phyloP scores from a whole-genome alignment of 1,140 invertebrate genomes.

The Limonius californicus region DNA sequence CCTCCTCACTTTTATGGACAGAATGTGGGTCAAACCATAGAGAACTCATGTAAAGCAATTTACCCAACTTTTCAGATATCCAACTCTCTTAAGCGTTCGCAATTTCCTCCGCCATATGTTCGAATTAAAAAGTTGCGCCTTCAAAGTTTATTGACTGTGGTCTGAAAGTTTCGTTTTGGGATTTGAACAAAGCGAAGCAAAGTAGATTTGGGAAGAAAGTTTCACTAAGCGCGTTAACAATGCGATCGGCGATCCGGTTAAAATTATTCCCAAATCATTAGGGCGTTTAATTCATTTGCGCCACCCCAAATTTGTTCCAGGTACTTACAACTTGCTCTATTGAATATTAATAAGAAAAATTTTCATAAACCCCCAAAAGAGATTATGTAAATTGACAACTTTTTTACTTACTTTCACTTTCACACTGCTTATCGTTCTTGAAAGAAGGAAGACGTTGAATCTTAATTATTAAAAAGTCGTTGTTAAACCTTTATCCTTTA shows the following conservation, averaged over 20 bases:
- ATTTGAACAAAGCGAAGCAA: slow-evolving; percentile 10
- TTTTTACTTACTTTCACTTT: too few species aligned
- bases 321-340: too few species aligned
- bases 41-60: slow-evolving; percentile 9
- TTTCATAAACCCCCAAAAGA: too few species aligned
- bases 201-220: slow-evolving; percentile 12
- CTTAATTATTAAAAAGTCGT: too few species aligned
- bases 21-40: background rate
- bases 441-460: too few species aligned
- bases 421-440: too few species aligned
- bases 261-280: slow-evolving; percentile 1
- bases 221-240: slow-evolving; percentile 12
- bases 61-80: slow-evolving; percentile 19
- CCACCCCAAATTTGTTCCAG: background rate
- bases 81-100: slow-evolving; percentile 19
- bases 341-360: too few species aligned
- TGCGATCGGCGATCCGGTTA: slow-evolving; percentile 2
- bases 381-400: too few species aligned
- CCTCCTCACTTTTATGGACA: background rate
- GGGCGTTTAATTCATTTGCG: slow-evolving; percentile 3
- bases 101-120: slow-evolving; percentile 20
- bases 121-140: slow-evolving; percentile 26
- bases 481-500: too few species aligned
- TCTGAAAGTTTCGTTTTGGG: slow-evolving; percentile 19
- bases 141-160: slow-evolving; percentile 25